Evolutionary conservation across 1,140 invertebrate species (phyloP).

Genomic region (Hydropsyche tenuis): DNA sequence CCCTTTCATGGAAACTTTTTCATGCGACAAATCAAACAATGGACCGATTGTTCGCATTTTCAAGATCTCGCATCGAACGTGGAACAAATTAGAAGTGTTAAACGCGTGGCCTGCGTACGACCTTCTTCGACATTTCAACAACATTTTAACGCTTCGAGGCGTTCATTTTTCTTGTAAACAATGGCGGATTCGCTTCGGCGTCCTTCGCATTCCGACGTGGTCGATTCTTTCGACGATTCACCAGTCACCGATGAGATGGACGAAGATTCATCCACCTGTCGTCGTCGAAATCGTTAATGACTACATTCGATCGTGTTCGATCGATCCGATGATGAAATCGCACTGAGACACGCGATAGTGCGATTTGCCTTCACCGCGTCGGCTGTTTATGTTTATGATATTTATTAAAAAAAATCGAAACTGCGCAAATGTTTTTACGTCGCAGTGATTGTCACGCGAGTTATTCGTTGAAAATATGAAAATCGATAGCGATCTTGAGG

Average conservation of each 20-base stretch:
- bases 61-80: too few species aligned
- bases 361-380: constrained; percentile 18
- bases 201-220: constrained; percentile 13
- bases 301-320: constrained; percentile 17
- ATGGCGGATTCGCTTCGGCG: background rate
- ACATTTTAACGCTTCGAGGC: background rate
- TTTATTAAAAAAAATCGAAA: too few species aligned
- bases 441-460: background rate
- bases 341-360: constrained; percentile 4
- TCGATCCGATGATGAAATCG: constrained; percentile 15
- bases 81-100: too few species aligned
- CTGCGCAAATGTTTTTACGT: too few species aligned
- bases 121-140: background rate
- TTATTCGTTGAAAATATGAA: background rate
- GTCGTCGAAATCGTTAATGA: background rate
- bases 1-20: too few species aligned
- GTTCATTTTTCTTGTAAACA: constrained; percentile 11
- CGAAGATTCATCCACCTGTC: constrained; percentile 20
- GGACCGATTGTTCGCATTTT: too few species aligned
- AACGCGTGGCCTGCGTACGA: constrained; percentile 5
- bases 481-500: background rate
- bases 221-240: background rate
- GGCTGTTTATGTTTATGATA: background rate
- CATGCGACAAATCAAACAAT: too few species aligned
- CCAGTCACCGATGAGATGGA: background rate